These are phyloP conservation scores for Rattus norvegicus DNA, from an alignment of 2,113 vertebrate genomes.

Conservation along the genomic window GRCr8 NC_086021.1:101294001-101294500, in stretches of 20 bases:
- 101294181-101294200: neutral
- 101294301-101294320: neutral
- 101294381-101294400: neutral
- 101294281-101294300: neutral
- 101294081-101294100: neutral
- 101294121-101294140: neutral
- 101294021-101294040: slow-evolving; percentile 65
- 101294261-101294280: neutral
- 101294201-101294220: neutral
- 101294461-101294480: neutral
- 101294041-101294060: slow-evolving; percentile 50
- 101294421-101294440: neutral
- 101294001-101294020: slow-evolving; percentile 75
- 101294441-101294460: neutral
- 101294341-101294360: neutral
- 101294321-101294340: neutral
- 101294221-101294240: neutral
- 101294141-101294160: neutral
- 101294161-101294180: neutral
- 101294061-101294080: slow-evolving; percentile 4
- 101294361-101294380: neutral
- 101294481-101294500: neutral
- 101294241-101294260: neutral
- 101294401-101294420: neutral
- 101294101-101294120: neutral